phyloP scores from a whole-genome alignment of 2,113 vertebrate species.

The Campylorhamphus procurvoides region DNA sequence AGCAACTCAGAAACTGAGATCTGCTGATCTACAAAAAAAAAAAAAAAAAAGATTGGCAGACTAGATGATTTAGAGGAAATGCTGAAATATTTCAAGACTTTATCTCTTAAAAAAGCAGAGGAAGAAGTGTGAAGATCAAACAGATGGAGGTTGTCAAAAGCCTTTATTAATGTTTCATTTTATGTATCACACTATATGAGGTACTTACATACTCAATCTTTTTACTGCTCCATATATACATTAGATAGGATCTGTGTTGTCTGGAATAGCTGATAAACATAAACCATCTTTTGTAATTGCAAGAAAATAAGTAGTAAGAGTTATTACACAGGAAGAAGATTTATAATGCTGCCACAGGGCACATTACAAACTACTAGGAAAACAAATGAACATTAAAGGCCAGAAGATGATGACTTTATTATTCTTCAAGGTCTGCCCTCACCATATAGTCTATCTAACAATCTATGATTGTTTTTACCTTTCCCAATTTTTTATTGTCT shows the following conservation, averaged over 20 bases:
- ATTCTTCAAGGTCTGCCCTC: constrained; percentile 36
- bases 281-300: constrained; percentile 39
- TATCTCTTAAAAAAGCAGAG: constrained; percentile 31
- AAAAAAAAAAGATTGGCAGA: background rate
- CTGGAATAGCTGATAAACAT: constrained; percentile 25
- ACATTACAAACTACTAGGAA: constrained; percentile 33
- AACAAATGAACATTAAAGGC: constrained; percentile 48
- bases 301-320: constrained; percentile 20
- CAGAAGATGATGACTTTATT: constrained; percentile 37
- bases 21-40: background rate
- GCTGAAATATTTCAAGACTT: constrained; percentile 31
- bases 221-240: constrained; percentile 31
- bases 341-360: constrained; percentile 44
- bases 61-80: constrained; percentile 16
- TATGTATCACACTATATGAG: constrained; percentile 27
- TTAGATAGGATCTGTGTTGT: constrained; percentile 16
- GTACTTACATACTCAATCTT: constrained; percentile 17
- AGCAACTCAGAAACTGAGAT: constrained; percentile 6
- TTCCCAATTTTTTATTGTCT: constrained; percentile 18
- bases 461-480: constrained; percentile 38
- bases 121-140: constrained; percentile 53
- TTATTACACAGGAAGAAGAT: constrained; percentile 31
- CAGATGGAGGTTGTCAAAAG: constrained; percentile 64
- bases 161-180: constrained; percentile 62
- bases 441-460: constrained; percentile 48